Conservation (phyloP, 1,140 invertebrate genomes). For the Philopotamus ludificatus region DNA sequence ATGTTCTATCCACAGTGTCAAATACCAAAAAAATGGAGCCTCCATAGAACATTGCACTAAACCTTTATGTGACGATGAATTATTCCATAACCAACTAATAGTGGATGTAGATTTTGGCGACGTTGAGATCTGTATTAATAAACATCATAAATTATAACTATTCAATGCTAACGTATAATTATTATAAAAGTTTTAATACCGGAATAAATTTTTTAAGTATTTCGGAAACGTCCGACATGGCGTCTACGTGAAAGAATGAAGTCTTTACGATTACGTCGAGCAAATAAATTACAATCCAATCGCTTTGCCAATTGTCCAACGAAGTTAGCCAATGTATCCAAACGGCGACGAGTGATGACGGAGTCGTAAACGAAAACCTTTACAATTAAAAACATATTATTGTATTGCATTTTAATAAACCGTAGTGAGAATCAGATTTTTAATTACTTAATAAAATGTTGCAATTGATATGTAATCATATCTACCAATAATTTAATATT, state of each 20-base stretch:
- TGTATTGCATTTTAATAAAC: too few relatives aligned
- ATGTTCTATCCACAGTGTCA: slow-evolving; percentile 37
- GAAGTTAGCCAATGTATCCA: slow-evolving; percentile 40
- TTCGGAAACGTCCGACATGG: slow-evolving; percentile 29
- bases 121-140: not conserved
- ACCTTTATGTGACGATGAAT: slow-evolving; percentile 23
- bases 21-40: slow-evolving; percentile 36
- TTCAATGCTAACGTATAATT: not conserved
- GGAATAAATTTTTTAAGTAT: slow-evolving; percentile 29
- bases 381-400: not conserved
- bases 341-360: slow-evolving; percentile 25
- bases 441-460: too few relatives aligned
- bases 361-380: slow-evolving; percentile 18
- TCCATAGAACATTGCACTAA: slow-evolving; percentile 37
- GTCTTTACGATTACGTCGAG: slow-evolving; percentile 29
- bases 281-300: slow-evolving; percentile 33
- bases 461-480: slow-evolving; percentile 37
- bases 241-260: slow-evolving; percentile 31
- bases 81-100: slow-evolving; percentile 36
- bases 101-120: slow-evolving; percentile 21
- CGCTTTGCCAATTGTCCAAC: slow-evolving; percentile 35
- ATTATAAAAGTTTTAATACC: slow-evolving; percentile 9
- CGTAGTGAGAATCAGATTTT: too few relatives aligned
- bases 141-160: not conserved
- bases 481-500: slow-evolving; percentile 29